Evolutionary conservation across 2,113 vertebrate species (phyloP).

Genomic region (Carollia perspicillata): DNA sequence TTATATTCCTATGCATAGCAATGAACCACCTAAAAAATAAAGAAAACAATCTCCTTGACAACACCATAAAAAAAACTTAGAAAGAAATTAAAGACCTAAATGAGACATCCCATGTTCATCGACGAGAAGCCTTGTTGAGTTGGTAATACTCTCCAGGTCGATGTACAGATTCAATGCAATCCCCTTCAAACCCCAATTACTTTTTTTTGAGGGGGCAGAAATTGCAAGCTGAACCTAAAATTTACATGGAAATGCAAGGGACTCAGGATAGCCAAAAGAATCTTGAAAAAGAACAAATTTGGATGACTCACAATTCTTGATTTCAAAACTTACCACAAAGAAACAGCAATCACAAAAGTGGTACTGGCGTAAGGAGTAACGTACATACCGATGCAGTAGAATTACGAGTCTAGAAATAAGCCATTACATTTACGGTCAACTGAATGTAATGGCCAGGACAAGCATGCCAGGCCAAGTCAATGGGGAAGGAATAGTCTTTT

Average conservation of each 20-base stretch:
- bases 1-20: neutral
- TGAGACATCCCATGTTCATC: neutral
- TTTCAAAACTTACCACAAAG: neutral
- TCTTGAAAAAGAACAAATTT: neutral
- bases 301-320: neutral
- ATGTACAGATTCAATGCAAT: neutral
- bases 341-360: neutral
- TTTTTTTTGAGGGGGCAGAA: neutral
- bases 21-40: neutral
- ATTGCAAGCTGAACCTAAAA: neutral
- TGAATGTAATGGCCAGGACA: neutral
- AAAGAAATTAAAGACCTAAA: neutral
- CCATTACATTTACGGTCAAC: neutral
- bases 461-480: neutral
- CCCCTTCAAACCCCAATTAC: neutral
- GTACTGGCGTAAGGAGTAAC: neutral
- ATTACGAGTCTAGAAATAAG: neutral
- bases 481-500: neutral
- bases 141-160: neutral
- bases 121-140: neutral
- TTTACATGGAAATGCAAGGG: neutral
- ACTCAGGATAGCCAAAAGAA: neutral
- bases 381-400: neutral
- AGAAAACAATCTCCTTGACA: neutral
- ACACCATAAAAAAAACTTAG: neutral